Percentiles rank a stretch among this genome's conserved stretches.
Conservation (phyloP, 2,113 vertebrate genomes). For the Ceratotherium simum region DNA sequence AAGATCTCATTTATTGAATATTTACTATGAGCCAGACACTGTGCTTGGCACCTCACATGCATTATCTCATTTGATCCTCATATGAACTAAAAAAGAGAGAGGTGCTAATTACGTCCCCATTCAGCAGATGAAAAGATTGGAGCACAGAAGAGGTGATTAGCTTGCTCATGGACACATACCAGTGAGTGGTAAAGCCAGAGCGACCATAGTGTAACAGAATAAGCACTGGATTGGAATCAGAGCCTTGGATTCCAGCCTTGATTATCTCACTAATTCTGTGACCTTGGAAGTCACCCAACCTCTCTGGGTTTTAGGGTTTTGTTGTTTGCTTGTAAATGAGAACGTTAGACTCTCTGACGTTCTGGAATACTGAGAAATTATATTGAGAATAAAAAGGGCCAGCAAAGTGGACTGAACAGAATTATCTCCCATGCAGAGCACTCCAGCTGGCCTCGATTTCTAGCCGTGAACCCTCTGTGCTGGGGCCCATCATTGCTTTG, state of each 20-base stretch:
- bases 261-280: not conserved
- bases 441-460: constrained; percentile 54
- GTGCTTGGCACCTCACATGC: not conserved
- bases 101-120: not conserved
- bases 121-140: not conserved
- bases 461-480: not conserved
- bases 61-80: not conserved
- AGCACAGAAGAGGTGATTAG: not conserved
- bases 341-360: not conserved
- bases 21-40: not conserved
- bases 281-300: not conserved
- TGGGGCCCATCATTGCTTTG: constrained; percentile 33
- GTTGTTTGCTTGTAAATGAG: constrained; percentile 32
- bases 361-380: constrained; percentile 56
- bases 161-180: not conserved
- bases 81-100: not conserved
- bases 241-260: not conserved
- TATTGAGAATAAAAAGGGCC: not conserved
- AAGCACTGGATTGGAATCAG: not conserved
- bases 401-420: not conserved
- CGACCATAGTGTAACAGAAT: not conserved
- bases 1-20: not conserved
- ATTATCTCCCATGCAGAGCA: constrained; percentile 13
- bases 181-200: not conserved
- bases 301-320: constrained; percentile 21